phyloP scores from a whole-genome alignment of 1,140 invertebrate genomes.

The Eriosoma lanigerum region DNA sequence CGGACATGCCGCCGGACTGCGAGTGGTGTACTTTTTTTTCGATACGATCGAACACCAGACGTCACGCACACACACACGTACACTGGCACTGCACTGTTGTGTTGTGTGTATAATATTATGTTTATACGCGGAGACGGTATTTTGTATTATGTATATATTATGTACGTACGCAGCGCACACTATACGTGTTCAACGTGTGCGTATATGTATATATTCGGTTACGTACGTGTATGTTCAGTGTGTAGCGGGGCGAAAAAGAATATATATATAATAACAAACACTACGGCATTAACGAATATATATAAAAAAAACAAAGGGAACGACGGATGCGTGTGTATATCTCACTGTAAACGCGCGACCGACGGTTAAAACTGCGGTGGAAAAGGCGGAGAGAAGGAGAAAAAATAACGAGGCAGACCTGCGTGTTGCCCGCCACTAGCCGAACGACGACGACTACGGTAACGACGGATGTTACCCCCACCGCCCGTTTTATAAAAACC shows the following conservation, averaged over 20 bases:
- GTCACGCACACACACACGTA: slow-evolving; percentile 43
- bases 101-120: not conserved
- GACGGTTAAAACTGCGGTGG: slow-evolving; percentile 60
- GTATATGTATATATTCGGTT: slow-evolving; percentile 40
- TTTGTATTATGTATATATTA: not conserved
- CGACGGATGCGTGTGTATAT: slow-evolving; percentile 43
- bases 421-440: slow-evolving; percentile 50
- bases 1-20: slow-evolving; percentile 58
- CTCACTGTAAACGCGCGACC: slow-evolving; percentile 38
- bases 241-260: slow-evolving; percentile 7
- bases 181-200: slow-evolving; percentile 21
- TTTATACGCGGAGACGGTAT: not conserved
- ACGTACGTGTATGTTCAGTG: slow-evolving; percentile 25
- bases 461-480: slow-evolving; percentile 48
- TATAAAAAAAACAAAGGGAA: slow-evolving; percentile 51
- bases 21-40: slow-evolving; percentile 54
- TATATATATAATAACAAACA: slow-evolving; percentile 20
- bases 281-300: slow-evolving; percentile 9
- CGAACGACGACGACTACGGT: slow-evolving; percentile 43
- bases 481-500: slow-evolving; percentile 46
- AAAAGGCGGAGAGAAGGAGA: slow-evolving; percentile 52
- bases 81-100: slow-evolving; percentile 2
- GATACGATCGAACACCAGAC: slow-evolving; percentile 49
- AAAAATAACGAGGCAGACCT: slow-evolving; percentile 50
- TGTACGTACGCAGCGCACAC: slow-evolving; percentile 32